Percentiles rank a stretch among this genome's conserved stretches.
phyloP scores from a whole-genome alignment of 2,888 invertebrate genomes.

The Cylloceria caligata region DNA sequence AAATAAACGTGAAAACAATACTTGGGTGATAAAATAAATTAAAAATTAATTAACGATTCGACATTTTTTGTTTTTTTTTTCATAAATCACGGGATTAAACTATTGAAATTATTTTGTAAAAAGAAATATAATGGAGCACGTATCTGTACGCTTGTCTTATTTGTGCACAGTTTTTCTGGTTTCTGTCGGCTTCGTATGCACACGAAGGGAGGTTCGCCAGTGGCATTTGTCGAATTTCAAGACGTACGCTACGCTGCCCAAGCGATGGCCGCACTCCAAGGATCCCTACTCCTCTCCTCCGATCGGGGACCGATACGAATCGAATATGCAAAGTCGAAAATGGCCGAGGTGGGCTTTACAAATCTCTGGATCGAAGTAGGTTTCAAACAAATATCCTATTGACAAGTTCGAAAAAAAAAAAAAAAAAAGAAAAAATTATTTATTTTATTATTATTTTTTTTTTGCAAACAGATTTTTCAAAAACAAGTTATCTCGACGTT shows the following conservation, averaged over 20 bases:
- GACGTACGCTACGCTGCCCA: conserved; percentile 96
- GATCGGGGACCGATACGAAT: conserved; percentile 99
- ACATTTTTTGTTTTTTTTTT: not conserved
- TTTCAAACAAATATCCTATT: conserved; percentile 76
- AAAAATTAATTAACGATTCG: not conserved
- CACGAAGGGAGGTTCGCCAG: conserved; percentile 95
- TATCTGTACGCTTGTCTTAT: conserved; percentile 81
- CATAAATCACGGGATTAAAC: not conserved
- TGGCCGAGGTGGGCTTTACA: conserved; percentile 91
- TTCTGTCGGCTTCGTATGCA: conserved; percentile 99
- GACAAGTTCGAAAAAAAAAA: conserved; percentile 20
- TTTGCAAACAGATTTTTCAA: not conserved
- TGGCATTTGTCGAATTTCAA: conserved; percentile 99
- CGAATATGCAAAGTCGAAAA: conserved; percentile 99
- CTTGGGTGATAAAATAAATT: no score
- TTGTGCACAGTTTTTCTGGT: conserved; percentile 97
- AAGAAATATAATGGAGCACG: conserved; percentile 62
- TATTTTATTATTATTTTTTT: no score
- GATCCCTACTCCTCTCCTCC: conserved; percentile 97
- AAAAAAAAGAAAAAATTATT: no score
- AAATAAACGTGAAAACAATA: no score
- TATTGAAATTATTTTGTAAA: conserved; percentile 11
- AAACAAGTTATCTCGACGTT: conserved; percentile 5
- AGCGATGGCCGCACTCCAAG: conserved; percentile 97
- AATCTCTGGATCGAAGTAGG: conserved; percentile 86